Conservation (phyloP, 2,888 invertebrate genomes). For the Zaprionus obscuricornis region DNA sequence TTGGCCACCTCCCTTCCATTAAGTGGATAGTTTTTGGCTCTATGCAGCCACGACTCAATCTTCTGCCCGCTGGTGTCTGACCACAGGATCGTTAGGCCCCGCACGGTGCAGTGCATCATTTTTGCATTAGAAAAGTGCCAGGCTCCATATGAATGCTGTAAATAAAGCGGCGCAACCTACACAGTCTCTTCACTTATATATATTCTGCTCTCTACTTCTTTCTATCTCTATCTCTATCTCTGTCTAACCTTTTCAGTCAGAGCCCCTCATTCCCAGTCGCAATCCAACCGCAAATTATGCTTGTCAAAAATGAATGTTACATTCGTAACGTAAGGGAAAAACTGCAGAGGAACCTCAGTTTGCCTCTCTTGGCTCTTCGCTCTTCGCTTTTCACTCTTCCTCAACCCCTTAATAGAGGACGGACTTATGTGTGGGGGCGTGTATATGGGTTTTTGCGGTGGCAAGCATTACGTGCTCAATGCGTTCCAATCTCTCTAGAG, state of each 20-base stretch:
- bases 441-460: constrained; percentile 51
- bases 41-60: constrained; percentile 34
- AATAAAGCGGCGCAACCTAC: constrained; percentile 43
- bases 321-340: constrained; percentile 60
- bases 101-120: constrained; percentile 69
- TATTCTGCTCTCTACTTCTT: too few species aligned
- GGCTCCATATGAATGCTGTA: constrained; percentile 65
- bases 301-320: constrained; percentile 77
- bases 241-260: constrained; percentile 2
- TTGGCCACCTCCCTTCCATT: too few species aligned
- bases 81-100: constrained; percentile 42
- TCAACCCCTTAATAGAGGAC: too few species aligned
- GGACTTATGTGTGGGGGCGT: constrained; percentile 12
- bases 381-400: too few species aligned
- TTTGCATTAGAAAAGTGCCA: constrained; percentile 74
- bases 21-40: constrained; percentile 56
- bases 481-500: constrained; percentile 70
- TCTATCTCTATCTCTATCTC: constrained; percentile 2
- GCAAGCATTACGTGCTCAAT: constrained; percentile 68
- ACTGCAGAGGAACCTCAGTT: constrained; percentile 18
- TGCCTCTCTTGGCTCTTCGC: background rate
- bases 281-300: constrained; percentile 72
- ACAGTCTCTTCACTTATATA: too few species aligned
- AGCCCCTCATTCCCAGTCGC: constrained; percentile 46
- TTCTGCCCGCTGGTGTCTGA: constrained; percentile 53